Conservation (phyloP, 2,888 invertebrate genomes). For the Tenthredo livida region DNA sequence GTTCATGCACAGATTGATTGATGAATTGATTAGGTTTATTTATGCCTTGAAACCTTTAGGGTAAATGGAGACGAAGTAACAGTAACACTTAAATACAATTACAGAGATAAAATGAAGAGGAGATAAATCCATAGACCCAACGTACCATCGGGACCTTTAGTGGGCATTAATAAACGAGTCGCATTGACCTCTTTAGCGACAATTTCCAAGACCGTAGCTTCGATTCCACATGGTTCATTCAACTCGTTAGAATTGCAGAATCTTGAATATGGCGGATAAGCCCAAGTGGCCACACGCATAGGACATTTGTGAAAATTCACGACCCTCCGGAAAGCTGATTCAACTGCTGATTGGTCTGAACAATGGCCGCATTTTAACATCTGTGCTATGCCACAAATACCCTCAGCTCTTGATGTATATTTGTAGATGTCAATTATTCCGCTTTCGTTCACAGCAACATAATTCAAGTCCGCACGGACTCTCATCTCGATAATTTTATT, state of each 20-base stretch:
- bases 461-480: neutral
- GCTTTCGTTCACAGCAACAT: neutral
- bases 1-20: neutral
- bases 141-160: neutral
- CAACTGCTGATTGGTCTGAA: neutral
- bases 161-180: neutral
- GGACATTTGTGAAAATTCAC: slow-evolving; percentile 27
- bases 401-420: neutral
- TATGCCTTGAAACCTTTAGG: too few species aligned
- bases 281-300: neutral
- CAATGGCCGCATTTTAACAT: neutral
- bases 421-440: neutral
- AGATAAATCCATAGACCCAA: neutral
- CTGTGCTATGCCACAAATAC: neutral
- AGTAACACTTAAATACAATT: too few species aligned
- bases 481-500: neutral
- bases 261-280: neutral
- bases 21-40: too few species aligned
- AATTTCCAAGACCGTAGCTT: neutral
- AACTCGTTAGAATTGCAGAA: neutral
- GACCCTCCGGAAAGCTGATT: neutral
- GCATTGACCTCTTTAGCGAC: slow-evolving; percentile 6
- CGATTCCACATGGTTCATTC: neutral
- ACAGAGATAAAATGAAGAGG: neutral
- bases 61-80: too few species aligned